Evolutionary conservation across 1,140 invertebrate species (phyloP), one percentile per base, ranked within the genome.

Genomic region (Wasmannia auropunctata): DNA sequence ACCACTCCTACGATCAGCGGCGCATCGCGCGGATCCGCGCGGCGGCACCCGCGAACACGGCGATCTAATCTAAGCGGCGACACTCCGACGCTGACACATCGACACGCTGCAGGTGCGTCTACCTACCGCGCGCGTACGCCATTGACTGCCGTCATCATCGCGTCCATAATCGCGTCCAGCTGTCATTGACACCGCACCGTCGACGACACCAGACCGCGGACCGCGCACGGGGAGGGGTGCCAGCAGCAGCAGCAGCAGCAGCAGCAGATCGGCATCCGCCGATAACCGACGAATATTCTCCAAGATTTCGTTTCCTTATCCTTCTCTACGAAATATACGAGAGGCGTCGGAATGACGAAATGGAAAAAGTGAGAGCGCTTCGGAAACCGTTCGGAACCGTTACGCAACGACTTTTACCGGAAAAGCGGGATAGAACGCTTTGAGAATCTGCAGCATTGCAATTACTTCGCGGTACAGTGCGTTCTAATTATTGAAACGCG

Each of bases 21-120:
- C 70, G 63, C 75, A 81, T 76, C 28, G 62, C 28, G 56, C 16
- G 14, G 25, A 14, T 31, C 7, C 14, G 10, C 10, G 22, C 58
- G 56, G 11, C 5, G 25, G 11, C 6, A 16, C 4, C 70, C 67
- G 43, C 34, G 10, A 2, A 7, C 34, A 87, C 65, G 5, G 5
- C 5, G 60, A n/a, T 63, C 7, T 16, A n/a, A 28, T n/a, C n/a
- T n/a, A n/a, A n/a, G n/a, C 8, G 19, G 5, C 31, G 70, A 85
- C 79, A 87, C 75, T 81, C 69, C 16, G 67, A 14, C 76, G 67
- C 58, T 87, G 88, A 90, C 81, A 87, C 81, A 85, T 89, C 76
- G 76, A 80, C 75, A 90, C 84, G 10, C 10, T 2, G 43, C 51
- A 86, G 83, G 62, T 81, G 84, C 70, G 49, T 86, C 62, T 81